A percentile compares a stretch with the other conserved stretches of the same genome.
Conservation (phyloP, 2,113 vertebrate genomes). For the human (Homo sapiens) region DNA sequence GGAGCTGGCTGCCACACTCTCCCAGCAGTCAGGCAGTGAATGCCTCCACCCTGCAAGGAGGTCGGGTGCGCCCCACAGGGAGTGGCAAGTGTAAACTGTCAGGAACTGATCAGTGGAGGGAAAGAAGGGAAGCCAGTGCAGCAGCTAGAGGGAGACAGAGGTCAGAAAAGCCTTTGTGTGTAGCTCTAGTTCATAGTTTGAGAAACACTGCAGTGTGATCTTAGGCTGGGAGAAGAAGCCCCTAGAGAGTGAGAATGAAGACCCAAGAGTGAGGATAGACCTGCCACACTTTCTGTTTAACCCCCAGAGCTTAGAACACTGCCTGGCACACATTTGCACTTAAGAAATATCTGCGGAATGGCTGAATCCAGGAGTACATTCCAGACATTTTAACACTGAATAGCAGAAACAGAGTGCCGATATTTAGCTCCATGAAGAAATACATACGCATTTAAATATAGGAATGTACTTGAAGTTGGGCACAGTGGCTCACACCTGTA, state of each 20-base stretch:
- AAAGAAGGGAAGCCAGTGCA: neutral
- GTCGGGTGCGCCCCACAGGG: neutral
- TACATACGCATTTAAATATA: neutral
- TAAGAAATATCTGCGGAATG: neutral
- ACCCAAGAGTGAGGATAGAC: neutral
- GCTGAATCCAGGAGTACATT: neutral
- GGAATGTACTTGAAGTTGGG: neutral
- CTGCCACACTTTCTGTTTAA: neutral
- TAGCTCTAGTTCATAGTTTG: too few relatives aligned
- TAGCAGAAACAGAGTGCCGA: neutral
- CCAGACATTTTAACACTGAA: neutral
- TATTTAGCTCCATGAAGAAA: neutral
- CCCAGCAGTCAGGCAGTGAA: neutral
- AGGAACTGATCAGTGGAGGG: neutral
- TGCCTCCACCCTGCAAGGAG: too few relatives aligned
- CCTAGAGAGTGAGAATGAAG: neutral
- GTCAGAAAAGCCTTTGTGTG: neutral
- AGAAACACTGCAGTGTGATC: neutral
- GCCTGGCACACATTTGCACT: neutral
- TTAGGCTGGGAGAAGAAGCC: neutral
- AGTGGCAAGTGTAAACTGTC: too few relatives aligned
- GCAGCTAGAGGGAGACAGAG: neutral
- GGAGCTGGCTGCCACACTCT: neutral
- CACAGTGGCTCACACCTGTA: too few relatives aligned
- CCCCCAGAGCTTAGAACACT: neutral